Base-by-base conservation (phyloP, 2,797 vertebrate species). In the Pelochelys cantorii region DNA sequence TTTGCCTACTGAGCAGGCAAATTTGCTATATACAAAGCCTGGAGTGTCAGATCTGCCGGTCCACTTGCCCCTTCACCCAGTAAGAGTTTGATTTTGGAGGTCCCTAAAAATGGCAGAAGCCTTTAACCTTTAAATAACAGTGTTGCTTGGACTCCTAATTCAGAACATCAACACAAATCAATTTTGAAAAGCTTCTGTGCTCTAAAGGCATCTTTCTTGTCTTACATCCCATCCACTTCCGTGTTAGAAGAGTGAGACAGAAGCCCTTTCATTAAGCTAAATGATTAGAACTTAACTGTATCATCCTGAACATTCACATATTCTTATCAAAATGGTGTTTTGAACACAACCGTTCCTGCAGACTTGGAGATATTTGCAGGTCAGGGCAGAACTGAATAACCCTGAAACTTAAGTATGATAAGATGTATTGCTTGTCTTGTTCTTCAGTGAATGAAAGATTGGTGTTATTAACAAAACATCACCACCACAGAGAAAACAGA, bases 401-500 rank as follows among this genome's bases (percentile, higher is more conserved):
- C 27, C 42, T 87, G 85, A 81, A 60, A 62, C 37, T 87, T 48
- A 53, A 53, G 57, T 81, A 57, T 0, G 10, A 0, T 20, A 22
- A 54, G 75, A 68, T 37, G 1, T 5, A 18, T 27, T 81, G 18
- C 34, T 78, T 85, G 57, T 25, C 27, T 53, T 11, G 5, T 84
- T 80, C 13, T 37, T 71, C 37, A 84, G 7, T 56, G 53, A 54
- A 23, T 79, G 68, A 79, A 54, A 62, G 10, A 78, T 59, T 83
- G 52, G 4, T 54, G 20, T 75, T 77, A 11, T 42, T 20, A 48
- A 13, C 60, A 53, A 37, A 77, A 14, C 80, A 71, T 53, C 15
- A 14, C 10, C 65, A 22, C 23, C 82, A 23, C 0, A 0, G 31
- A 34, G 34, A 56, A 31, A 48, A 7, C 3, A 23, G 48, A 6